phyloP scores from a whole-genome alignment of 1,140 invertebrate species.

The Polyergus mexicanus region DNA sequence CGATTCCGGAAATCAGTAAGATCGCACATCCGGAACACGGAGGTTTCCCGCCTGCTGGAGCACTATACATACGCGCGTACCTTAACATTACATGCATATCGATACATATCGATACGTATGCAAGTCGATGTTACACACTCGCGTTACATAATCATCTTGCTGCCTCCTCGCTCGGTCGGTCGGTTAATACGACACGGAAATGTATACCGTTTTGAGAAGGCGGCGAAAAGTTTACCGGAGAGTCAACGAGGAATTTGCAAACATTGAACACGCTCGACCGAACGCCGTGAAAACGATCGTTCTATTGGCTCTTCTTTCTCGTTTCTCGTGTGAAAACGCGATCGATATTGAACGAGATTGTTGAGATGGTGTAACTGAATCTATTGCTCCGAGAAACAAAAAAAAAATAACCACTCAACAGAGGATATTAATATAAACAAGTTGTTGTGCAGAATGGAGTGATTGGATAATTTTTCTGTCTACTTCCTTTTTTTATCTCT shows the following conservation, averaged over 20 bases:
- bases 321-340: constrained; percentile 30
- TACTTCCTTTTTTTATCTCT: background rate
- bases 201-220: constrained; percentile 21
- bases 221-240: constrained; percentile 51
- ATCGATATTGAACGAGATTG: constrained; percentile 45
- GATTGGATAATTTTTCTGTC: background rate
- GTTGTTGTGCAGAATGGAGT: background rate
- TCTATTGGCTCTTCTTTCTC: constrained; percentile 41
- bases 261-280: constrained; percentile 46
- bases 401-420: background rate
- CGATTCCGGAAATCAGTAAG: constrained; percentile 82
- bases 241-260: constrained; percentile 60
- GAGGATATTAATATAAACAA: constrained; percentile 56
- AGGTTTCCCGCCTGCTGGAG: constrained; percentile 62
- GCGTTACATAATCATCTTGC: constrained; percentile 19
- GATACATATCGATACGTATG: constrained; percentile 42
- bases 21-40: constrained; percentile 75
- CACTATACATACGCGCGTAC: background rate
- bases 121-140: constrained; percentile 12
- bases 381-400: constrained; percentile 40
- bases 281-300: constrained; percentile 19
- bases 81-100: constrained; percentile 24
- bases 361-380: constrained; percentile 37
- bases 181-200: constrained; percentile 38
- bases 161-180: constrained; percentile 16